Evolutionary conservation across 2,797 vertebrate genomes (phyloP).

Genomic region (Phrynocephalus vlangalii): DNA sequence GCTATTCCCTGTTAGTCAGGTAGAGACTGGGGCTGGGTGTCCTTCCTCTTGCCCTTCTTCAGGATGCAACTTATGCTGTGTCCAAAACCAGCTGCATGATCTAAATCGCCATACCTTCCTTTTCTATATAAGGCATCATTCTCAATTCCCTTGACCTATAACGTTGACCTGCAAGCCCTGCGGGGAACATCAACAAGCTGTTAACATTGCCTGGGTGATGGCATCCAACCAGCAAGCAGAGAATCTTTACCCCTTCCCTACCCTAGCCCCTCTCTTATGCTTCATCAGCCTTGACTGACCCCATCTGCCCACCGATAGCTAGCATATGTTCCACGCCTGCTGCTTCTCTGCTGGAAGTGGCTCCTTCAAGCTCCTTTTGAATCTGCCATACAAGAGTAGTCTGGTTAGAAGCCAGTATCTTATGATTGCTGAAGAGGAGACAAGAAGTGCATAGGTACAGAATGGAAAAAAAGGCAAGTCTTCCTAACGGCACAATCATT

Average conservation of each 20-base stretch:
- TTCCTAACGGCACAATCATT: neutral
- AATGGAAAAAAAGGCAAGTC: conserved; percentile 6
- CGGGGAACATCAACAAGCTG: conserved; percentile 70
- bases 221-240: conserved; percentile 54
- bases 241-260: conserved; percentile 61
- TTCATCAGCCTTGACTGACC: conserved; percentile 59
- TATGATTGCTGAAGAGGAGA: conserved; percentile 48
- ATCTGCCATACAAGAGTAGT: conserved; percentile 66
- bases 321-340: conserved; percentile 71
- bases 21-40: conserved; percentile 45
- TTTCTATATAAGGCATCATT: conserved; percentile 70
- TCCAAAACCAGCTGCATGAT: conserved; percentile 45
- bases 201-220: conserved; percentile 62
- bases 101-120: conserved; percentile 56
- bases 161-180: conserved; percentile 55
- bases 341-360: conserved; percentile 66
- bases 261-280: conserved; percentile 58
- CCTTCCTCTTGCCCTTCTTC: conserved; percentile 68
- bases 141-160: conserved; percentile 65
- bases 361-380: conserved; percentile 60
- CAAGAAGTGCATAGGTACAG: conserved; percentile 50
- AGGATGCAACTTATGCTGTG: conserved; percentile 51
- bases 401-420: conserved; percentile 65
- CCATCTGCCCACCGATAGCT: conserved; percentile 70
- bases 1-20: conserved; percentile 74